Evolutionary conservation across 2,888 invertebrate genomes (phyloP).

Genomic region (Tyria jacobaeae): DNA sequence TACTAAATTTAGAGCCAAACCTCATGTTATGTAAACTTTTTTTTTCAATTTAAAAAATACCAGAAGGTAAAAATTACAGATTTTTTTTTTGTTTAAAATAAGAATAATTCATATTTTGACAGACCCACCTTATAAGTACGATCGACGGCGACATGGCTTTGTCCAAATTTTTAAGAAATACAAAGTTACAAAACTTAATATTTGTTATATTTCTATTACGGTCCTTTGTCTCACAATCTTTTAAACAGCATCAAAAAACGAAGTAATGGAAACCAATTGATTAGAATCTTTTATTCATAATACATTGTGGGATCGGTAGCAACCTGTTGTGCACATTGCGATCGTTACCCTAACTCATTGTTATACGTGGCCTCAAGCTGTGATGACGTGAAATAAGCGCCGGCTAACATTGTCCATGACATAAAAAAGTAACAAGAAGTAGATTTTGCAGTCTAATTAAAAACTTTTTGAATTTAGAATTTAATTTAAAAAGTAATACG

Average conservation of each 20-base stretch:
- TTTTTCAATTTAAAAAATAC: too few relatives aligned
- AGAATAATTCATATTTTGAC: too few relatives aligned
- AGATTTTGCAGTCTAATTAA: conserved; percentile 5
- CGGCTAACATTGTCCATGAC: conserved; percentile 7
- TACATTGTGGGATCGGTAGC: conserved; percentile 15
- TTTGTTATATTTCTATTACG: background rate
- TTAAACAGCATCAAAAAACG: conserved; percentile 10
- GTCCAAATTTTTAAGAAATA: background rate
- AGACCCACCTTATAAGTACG: background rate
- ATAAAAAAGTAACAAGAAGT: conserved; percentile 13
- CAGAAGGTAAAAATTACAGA: too few relatives aligned
- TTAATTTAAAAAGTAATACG: background rate
- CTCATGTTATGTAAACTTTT: too few relatives aligned
- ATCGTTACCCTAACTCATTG: conserved; percentile 26
- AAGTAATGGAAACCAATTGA: conserved; percentile 21
- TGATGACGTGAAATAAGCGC: conserved; percentile 27
- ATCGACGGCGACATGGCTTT: background rate
- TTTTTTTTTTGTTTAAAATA: too few relatives aligned
- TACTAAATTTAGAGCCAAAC: too few relatives aligned
- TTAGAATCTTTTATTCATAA: conserved; percentile 25
- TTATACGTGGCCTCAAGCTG: conserved; percentile 21
- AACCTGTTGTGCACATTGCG: conserved; percentile 23
- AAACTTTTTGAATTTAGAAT: background rate
- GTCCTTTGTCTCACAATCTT: conserved; percentile 4
- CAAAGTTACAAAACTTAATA: background rate